phyloP scores from a whole-genome alignment of 1,140 invertebrate genomes.

The Rhopalosiphum maidis region DNA sequence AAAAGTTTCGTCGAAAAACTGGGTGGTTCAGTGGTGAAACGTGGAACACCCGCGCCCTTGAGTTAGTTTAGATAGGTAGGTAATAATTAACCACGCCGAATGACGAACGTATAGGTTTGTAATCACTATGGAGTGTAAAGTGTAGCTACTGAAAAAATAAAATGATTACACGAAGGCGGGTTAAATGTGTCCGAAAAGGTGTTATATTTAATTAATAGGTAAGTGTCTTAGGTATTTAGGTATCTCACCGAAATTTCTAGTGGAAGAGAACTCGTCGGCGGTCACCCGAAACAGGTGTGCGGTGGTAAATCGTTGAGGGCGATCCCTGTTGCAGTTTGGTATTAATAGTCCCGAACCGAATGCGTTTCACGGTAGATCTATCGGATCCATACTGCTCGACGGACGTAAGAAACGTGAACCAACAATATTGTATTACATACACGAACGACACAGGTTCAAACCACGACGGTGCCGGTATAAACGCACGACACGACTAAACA shows the following conservation, averaged over 20 bases:
- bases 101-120: not conserved
- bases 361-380: not conserved
- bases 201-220: not conserved
- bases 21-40: not conserved
- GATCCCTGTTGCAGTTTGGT: not conserved
- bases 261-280: not conserved
- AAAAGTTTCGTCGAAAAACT: not conserved
- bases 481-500: conserved; percentile 31
- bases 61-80: no score
- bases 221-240: not conserved
- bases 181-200: not conserved
- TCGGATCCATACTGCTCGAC: not conserved
- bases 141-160: not conserved
- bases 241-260: not conserved
- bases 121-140: not conserved
- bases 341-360: not conserved
- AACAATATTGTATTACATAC: not conserved
- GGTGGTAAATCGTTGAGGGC: not conserved
- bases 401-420: not conserved
- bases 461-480: not conserved
- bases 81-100: not conserved
- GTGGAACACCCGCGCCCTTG: no score
- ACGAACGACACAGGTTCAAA: not conserved
- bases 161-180: not conserved
- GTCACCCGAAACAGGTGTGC: not conserved